Evolutionary conservation across 2,888 invertebrate genomes (phyloP), one percentile per base, ranked within the genome.

Genomic region (Crepidodera aurea): DNA sequence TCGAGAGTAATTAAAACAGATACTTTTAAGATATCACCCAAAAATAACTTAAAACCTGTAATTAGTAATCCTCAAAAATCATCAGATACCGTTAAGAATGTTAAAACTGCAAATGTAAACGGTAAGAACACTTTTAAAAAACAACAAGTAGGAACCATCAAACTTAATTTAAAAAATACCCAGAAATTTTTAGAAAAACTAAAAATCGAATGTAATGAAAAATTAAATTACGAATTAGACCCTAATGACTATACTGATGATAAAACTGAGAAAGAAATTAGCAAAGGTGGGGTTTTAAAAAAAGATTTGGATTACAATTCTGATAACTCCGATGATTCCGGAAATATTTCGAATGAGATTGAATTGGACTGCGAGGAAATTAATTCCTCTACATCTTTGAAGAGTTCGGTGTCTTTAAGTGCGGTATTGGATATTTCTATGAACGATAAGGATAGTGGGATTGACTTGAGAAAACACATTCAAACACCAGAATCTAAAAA

Each of bases 281-380:
- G 7, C 13, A 32, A 37, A 32, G 51, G 7, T 4, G n/a, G 59
- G 10, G n/a, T 37, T 8, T 46, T 57, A 8, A 69, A 71, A 18
- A 67, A 67, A 40, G 60, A 64, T 25, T 59, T 75, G 56, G 76
- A 86, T 78, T 85, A 86, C 69, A 85, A 84, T 68, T 89, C 89
- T 4, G 89, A 89, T 73, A 90, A 90, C 73, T 75, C 91, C 60
- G 91, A 92, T 73, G 92, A 92, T 82, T 91, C 91, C 59, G 92
- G 92, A 63, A 91, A 92, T 80, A 91, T 91, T 70, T 91, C 91
- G 51, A 91, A 90, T 75, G 90, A 90, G 77, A 86, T 87, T 73
- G 87, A 88, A 64, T 65, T 74, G 60, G 78, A 78, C 62, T 72
- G 71, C 58, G 76, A 76, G 37, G 75, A 74, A 12, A 51, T 68